Evolutionary conservation across 92 coral and sea anemone genomes (phyloP).

Genomic region (Zoanthus gigantus): DNA sequence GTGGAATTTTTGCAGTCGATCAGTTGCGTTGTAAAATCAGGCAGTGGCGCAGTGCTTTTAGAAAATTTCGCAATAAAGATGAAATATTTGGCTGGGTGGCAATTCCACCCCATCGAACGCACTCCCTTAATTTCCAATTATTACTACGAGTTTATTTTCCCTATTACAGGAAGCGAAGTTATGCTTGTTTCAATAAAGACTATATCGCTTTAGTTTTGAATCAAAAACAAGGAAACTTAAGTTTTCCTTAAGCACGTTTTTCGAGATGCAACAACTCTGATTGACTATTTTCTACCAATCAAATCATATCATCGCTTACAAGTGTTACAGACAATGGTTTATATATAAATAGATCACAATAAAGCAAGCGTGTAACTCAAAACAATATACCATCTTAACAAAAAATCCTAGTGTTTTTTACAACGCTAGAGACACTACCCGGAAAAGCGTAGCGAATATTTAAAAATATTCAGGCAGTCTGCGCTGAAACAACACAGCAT

Average conservation of each 20-base stretch:
- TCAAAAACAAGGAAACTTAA: no score
- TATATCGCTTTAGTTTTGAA: no score
- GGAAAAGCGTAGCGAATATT: neutral
- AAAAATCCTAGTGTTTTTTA: neutral
- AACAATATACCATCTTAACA: neutral
- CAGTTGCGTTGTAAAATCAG: no score
- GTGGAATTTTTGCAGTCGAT: no score
- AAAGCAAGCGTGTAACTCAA: neutral
- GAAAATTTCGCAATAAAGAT: no score
- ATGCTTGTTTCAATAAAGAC: no score
- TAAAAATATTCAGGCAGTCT: neutral
- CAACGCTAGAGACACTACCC: neutral
- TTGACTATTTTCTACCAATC: neutral
- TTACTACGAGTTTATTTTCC: no score
- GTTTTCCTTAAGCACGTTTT: neutral
- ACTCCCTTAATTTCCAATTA: no score
- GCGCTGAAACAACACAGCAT: neutral
- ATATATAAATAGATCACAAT: neutral
- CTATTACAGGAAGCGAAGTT: no score
- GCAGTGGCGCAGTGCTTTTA: no score
- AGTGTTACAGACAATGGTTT: neutral
- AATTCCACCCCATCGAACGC: no score
- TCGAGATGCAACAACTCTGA: neutral
- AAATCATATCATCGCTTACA: neutral
- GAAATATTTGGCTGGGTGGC: no score